These are phyloP conservation scores for Rhimphoctona megacephalus DNA, from an alignment of 2,888 invertebrate species.

Conservation along the genomic window DNA sequence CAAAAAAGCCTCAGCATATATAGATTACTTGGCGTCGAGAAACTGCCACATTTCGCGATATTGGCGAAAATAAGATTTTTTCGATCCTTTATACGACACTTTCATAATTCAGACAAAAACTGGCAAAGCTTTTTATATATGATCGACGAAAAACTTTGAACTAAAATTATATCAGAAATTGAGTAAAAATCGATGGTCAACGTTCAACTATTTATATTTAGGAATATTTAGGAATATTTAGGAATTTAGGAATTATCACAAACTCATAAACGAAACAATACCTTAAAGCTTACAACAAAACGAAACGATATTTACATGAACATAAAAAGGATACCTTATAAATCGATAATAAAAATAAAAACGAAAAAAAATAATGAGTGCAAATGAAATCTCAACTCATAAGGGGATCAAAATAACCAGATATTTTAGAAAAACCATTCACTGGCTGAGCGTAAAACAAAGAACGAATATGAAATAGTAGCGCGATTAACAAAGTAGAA, in stretches of 20 bases:
- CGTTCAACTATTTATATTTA: background rate
- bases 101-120: background rate
- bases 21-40: slow-evolving; percentile 22
- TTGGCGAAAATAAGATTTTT: background rate
- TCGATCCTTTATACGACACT: background rate
- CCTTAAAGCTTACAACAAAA: background rate
- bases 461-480: too few relatives aligned
- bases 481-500: too few relatives aligned
- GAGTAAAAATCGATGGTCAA: background rate
- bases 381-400: background rate
- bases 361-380: background rate
- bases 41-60: slow-evolving; percentile 25
- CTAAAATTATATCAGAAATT: background rate
- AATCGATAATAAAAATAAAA: background rate
- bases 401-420: too few relatives aligned
- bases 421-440: too few relatives aligned
- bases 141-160: background rate
- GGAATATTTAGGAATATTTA: too few relatives aligned
- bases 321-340: too few relatives aligned
- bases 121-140: background rate
- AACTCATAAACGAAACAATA: background rate
- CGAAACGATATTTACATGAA: background rate
- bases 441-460: background rate
- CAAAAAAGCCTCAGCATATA: slow-evolving; percentile 25
- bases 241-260: background rate